A percentile compares a stretch with the other conserved stretches of the same genome.
Conservation (phyloP, 2,113 vertebrate species). For the Ptilorrhoa leucosticta region DNA sequence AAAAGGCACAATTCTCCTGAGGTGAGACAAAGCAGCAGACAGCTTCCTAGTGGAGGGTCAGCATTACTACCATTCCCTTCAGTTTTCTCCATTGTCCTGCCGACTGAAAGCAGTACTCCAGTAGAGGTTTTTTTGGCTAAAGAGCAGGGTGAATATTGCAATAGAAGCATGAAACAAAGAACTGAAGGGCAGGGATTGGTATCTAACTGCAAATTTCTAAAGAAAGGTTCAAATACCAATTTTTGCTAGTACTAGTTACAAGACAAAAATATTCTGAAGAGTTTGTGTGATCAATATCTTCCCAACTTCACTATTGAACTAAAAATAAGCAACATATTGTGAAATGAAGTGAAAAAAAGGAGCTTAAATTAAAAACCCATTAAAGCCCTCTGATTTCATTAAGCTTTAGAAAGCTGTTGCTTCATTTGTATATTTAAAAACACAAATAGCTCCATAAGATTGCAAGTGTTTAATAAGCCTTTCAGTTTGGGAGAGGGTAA, state of each 20-base stretch:
- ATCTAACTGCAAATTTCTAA: not conserved
- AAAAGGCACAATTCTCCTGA: not conserved
- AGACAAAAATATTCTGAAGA: not conserved
- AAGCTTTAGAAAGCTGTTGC: not conserved
- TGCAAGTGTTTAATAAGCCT: not conserved
- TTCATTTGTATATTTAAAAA: not conserved
- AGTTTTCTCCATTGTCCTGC: not conserved
- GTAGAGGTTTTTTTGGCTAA: not conserved
- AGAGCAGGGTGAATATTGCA: not conserved
- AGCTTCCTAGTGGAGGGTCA: not conserved
- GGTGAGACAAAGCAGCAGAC: not conserved
- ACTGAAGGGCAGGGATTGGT: not conserved
- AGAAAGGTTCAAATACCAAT: not conserved
- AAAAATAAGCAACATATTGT: not conserved
- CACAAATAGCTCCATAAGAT: not conserved
- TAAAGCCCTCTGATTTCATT: not conserved
- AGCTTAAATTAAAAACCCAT: constrained; percentile 22
- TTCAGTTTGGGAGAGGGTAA: not conserved
- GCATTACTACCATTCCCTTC: not conserved
- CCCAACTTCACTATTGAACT: not conserved
- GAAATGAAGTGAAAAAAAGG: not conserved
- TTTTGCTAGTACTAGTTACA: not conserved
- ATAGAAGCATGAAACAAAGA: not conserved
- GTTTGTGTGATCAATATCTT: not conserved
- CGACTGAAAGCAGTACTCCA: not conserved